These are phyloP conservation scores for Lasioglossum lativentre DNA, from an alignment of 2,888 invertebrate species.

Conservation along the genomic window DNA sequence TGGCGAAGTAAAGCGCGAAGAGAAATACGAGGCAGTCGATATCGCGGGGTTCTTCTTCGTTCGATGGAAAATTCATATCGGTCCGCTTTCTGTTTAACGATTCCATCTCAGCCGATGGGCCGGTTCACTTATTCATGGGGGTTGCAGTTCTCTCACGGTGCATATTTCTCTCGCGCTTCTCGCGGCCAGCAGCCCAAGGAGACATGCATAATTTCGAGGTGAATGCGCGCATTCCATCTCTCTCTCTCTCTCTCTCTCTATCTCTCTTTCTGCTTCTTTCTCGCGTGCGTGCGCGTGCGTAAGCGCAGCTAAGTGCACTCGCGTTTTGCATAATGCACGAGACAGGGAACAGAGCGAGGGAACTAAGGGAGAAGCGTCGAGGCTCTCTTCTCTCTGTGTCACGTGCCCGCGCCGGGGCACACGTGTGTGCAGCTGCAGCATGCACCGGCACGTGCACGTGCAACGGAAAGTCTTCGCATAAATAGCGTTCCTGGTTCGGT, in stretches of 20 bases:
- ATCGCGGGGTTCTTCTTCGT: neutral
- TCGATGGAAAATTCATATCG: conserved; percentile 23
- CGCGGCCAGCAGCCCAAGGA: neutral
- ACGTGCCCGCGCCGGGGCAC: neutral
- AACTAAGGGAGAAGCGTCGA: neutral
- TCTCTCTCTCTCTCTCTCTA: neutral
- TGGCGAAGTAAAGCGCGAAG: neutral
- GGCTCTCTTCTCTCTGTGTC: neutral
- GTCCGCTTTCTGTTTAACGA: conserved; percentile 27
- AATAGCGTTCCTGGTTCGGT: neutral
- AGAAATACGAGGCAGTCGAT: neutral
- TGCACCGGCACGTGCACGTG: conserved; percentile 35
- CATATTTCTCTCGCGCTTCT: conserved; percentile 1
- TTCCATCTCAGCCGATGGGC: conserved; percentile 26
- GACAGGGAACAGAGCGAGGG: neutral
- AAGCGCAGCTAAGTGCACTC: neutral
- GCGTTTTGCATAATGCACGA: conserved; percentile 2
- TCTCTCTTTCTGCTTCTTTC: neutral
- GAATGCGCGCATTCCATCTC: neutral
- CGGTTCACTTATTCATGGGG: conserved; percentile 34
- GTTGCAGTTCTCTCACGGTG: conserved; percentile 10
- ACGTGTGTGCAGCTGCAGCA: neutral
- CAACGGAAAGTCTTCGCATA: neutral
- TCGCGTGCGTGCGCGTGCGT: neutral
- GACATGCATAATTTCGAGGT: conserved; percentile 3